These are phyloP conservation scores for Drosophila putrida DNA, from an alignment of 2,888 invertebrate genomes.

Conservation along the genomic window DNA sequence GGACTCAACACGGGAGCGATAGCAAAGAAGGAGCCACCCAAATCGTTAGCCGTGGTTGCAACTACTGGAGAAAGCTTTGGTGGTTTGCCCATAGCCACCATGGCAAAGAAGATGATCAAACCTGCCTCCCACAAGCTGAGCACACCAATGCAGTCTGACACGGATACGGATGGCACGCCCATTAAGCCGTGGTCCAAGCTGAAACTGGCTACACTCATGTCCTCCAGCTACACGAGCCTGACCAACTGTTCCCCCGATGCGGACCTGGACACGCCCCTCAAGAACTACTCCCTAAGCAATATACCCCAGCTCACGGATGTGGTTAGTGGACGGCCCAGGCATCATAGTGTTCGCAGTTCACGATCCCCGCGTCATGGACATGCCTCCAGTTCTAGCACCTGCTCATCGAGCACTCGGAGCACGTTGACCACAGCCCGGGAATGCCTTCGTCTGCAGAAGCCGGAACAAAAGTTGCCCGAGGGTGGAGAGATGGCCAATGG, in stretches of 20 bases:
- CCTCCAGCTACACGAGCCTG: constrained; percentile 84
- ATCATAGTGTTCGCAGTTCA: constrained; percentile 70
- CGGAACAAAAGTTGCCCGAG: constrained; percentile 68
- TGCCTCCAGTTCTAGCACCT: constrained; percentile 61
- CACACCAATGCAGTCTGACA: constrained; percentile 77
- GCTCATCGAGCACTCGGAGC: constrained; percentile 57
- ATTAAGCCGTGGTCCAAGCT: constrained; percentile 91
- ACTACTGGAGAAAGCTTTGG: not conserved
- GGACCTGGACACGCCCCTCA: constrained; percentile 72
- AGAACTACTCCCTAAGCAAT: constrained; percentile 78
- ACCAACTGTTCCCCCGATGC: constrained; percentile 80
- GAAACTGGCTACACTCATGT: constrained; percentile 88
- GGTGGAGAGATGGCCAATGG: constrained; percentile 23
- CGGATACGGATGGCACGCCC: constrained; percentile 84
- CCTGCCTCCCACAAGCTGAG: constrained; percentile 58
- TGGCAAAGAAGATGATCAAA: constrained; percentile 75
- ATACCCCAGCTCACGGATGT: constrained; percentile 72
- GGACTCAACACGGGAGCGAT: constrained; percentile 82
- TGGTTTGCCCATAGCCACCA: constrained; percentile 67
- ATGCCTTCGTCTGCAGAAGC: constrained; percentile 57
- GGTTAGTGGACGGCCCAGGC: constrained; percentile 32
- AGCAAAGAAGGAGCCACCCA: constrained; percentile 83
- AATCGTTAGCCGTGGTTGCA: constrained; percentile 65
- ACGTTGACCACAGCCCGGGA: constrained; percentile 50
- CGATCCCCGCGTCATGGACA: constrained; percentile 61